A percentile compares a stretch with the other conserved stretches of the same genome.
These are phyloP conservation scores for Drosophila yakuba DNA, from an alignment of 1,140 invertebrate species.

Conservation along the genomic window DNA sequence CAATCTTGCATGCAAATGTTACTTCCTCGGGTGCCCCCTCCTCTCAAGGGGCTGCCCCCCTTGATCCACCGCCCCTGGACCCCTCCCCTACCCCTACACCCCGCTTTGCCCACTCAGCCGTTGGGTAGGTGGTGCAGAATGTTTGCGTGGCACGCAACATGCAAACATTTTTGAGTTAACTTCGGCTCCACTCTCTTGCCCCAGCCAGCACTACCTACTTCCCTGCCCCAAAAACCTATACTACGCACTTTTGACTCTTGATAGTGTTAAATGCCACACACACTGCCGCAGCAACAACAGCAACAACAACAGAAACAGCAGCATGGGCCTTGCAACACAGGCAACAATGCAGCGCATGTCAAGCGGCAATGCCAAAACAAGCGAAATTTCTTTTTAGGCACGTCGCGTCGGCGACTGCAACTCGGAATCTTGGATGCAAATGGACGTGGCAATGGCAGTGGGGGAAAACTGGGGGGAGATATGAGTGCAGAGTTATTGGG, in stretches of 20 bases:
- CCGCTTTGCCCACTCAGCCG: background rate
- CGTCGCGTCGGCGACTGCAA: conserved; percentile 53
- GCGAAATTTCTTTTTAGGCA: conserved; percentile 80
- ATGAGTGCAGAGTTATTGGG: conserved; percentile 75
- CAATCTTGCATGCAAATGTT: conserved; percentile 80
- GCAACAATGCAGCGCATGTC: conserved; percentile 58
- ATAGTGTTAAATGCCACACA: conserved; percentile 81
- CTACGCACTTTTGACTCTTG: conserved; percentile 80
- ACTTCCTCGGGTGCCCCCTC: conserved; percentile 12
- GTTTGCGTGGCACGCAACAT: conserved; percentile 80
- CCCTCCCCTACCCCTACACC: background rate
- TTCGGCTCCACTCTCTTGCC: conserved; percentile 44
- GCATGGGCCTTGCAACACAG: conserved; percentile 2
- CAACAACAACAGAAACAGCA: conserved; percentile 10
- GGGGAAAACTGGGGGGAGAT: conserved; percentile 24
- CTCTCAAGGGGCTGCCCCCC: background rate
- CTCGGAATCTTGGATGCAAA: conserved; percentile 42
- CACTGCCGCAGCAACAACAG: conserved; percentile 24
- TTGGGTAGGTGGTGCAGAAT: conserved; percentile 57
- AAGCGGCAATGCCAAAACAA: conserved; percentile 59
- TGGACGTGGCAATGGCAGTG: conserved; percentile 26
- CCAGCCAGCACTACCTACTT: background rate
- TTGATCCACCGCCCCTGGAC: background rate
- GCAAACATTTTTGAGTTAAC: conserved; percentile 82
- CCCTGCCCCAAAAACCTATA: background rate